Evolutionary conservation across 2,797 vertebrate genomes (phyloP).

Genomic region (Malurus splendens): DNA sequence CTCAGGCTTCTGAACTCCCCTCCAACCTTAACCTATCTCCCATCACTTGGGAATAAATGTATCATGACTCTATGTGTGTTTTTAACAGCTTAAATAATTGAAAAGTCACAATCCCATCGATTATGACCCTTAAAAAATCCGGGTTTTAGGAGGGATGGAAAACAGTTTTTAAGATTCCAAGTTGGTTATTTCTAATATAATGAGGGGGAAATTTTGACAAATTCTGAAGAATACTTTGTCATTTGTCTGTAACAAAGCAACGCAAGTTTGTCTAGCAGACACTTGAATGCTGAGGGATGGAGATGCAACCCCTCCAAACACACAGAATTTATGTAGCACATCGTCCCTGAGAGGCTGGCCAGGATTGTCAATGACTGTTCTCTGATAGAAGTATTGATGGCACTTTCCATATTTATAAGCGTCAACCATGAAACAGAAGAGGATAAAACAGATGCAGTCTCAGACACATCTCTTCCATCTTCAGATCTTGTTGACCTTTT

Average conservation of each 20-base stretch:
- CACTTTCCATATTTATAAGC: constrained; percentile 36
- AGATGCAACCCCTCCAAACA: not conserved
- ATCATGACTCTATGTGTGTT: not conserved
- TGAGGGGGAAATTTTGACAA: not conserved
- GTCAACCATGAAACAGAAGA: constrained; percentile 34
- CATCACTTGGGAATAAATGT: not conserved
- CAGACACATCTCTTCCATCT: constrained; percentile 56
- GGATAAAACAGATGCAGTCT: constrained; percentile 23
- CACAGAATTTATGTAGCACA: not conserved
- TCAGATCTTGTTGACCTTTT: constrained; percentile 76
- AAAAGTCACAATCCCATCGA: not conserved
- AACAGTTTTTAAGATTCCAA: not conserved
- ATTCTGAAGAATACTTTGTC: not conserved
- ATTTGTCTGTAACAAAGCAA: not conserved
- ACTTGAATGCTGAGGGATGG: not conserved
- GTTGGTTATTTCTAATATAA: not conserved
- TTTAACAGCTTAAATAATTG: not conserved
- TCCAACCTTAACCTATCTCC: not conserved
- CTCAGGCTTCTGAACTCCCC: not conserved
- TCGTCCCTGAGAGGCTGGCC: not conserved
- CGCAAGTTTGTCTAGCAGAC: not conserved
- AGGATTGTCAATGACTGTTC: not conserved
- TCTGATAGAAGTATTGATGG: constrained; percentile 8
- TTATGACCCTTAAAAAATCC: not conserved
- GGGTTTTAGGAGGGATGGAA: not conserved